These are phyloP conservation scores for Podarcis siculus DNA, from an alignment of 2,797 vertebrate species.

Conservation along the genomic window DNA sequence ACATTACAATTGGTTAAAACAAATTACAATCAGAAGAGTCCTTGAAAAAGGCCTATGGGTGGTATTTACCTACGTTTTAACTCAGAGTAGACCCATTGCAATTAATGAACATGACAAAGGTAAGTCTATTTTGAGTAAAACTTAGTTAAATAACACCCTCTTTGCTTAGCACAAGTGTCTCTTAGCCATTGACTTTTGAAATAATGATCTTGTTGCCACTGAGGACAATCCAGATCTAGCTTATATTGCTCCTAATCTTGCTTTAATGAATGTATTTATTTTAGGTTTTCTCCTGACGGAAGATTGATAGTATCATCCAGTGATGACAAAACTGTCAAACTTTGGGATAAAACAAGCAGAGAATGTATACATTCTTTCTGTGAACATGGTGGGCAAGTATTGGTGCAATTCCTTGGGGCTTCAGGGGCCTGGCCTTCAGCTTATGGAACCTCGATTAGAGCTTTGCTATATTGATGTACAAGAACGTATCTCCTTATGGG, in stretches of 20 bases:
- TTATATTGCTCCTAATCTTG: not conserved
- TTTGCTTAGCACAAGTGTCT: not conserved
- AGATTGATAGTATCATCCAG: conserved; percentile 92
- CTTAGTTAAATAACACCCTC: not conserved
- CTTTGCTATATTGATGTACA: not conserved
- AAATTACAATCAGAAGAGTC: no score
- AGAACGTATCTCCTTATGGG: not conserved
- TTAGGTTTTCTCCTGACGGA: conserved; percentile 95
- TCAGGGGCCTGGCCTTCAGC: not conserved
- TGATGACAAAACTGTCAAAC: conserved; percentile 94
- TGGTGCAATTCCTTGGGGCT: not conserved
- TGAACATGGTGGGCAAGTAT: conserved; percentile 90
- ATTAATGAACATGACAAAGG: not conserved
- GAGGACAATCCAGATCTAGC: not conserved
- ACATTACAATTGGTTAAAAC: no score
- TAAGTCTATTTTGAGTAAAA: no score
- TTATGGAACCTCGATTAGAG: not conserved
- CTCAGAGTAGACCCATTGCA: no score
- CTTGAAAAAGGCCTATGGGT: no score
- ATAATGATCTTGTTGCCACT: not conserved
- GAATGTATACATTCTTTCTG: conserved; percentile 94
- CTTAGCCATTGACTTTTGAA: not conserved
- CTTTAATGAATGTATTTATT: not conserved
- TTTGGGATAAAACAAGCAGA: conserved; percentile 96
- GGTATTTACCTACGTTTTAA: no score